Percentiles rank a stretch among this genome's conserved stretches.
Evolutionary conservation across 1,140 invertebrate genomes (phyloP).

Genomic region (Drosophila melanica): DNA sequence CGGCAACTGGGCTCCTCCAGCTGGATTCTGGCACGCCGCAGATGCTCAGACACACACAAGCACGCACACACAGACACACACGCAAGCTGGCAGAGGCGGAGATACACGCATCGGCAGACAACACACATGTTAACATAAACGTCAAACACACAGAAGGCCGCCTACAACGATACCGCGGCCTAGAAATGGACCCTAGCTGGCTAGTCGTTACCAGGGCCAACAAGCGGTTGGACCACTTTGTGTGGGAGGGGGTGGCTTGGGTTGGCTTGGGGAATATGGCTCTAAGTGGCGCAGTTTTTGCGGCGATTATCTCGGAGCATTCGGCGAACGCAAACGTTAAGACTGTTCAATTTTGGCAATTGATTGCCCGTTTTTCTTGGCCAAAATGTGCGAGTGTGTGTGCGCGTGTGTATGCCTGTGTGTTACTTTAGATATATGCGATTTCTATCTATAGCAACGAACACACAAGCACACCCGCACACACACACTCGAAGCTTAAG

Average conservation of each 20-base stretch:
- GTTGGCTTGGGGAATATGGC: constrained; percentile 18
- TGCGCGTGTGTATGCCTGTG: constrained; percentile 30
- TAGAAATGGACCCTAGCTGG: constrained; percentile 30
- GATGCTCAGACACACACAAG: constrained; percentile 53
- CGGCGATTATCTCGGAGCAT: constrained; percentile 66
- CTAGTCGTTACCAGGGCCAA: constrained; percentile 45
- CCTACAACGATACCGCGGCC: constrained; percentile 17
- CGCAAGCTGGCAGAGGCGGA: constrained; percentile 31
- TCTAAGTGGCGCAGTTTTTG: constrained; percentile 73
- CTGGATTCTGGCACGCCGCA: constrained; percentile 69
- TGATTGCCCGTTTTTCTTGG: constrained; percentile 76
- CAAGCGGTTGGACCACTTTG: background rate
- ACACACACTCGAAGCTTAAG: background rate
- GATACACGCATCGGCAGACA: constrained; percentile 66
- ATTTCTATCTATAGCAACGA: constrained; percentile 28
- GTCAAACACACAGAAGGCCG: constrained; percentile 77
- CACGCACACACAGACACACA: constrained; percentile 19
- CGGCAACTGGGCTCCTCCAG: constrained; percentile 47
- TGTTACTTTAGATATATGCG: constrained; percentile 14
- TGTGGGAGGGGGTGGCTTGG: background rate
- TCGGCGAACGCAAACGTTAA: constrained; percentile 65
- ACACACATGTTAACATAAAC: constrained; percentile 82
- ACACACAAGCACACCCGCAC: background rate
- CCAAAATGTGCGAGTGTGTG: constrained; percentile 5
- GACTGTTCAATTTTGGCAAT: constrained; percentile 77